Conservation (phyloP, 1,140 invertebrate genomes). For the Drosophila ananassae region DNA sequence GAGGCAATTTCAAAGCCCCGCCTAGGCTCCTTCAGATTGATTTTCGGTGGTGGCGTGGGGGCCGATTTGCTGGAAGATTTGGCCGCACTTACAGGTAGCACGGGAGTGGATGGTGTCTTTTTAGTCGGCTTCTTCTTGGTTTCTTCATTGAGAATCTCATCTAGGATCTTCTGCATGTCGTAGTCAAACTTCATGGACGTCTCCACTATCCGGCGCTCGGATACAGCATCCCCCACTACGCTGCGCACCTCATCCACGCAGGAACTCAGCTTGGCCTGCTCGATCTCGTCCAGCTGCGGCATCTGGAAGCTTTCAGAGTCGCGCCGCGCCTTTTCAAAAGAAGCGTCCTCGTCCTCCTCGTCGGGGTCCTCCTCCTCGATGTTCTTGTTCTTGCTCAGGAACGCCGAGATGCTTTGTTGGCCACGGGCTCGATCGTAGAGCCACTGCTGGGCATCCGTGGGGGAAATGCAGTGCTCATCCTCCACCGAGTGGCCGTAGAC, state of each 20-base stretch:
- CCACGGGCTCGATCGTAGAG: slow-evolving; percentile 91
- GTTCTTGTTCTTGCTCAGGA: slow-evolving; percentile 88
- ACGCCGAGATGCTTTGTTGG: slow-evolving; percentile 89
- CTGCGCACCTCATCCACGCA: slow-evolving; percentile 93
- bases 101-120: slow-evolving; percentile 12
- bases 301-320: slow-evolving; percentile 84
- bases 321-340: slow-evolving; percentile 60
- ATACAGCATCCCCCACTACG: slow-evolving; percentile 90
- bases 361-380: slow-evolving; percentile 90
- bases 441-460: slow-evolving; percentile 93
- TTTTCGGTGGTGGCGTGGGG: slow-evolving; percentile 57
- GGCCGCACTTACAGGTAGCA: neutral
- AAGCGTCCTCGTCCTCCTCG: slow-evolving; percentile 81
- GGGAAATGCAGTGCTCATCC: slow-evolving; percentile 89
- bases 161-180: slow-evolving; percentile 89
- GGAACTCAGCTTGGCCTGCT: slow-evolving; percentile 90
- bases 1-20: slow-evolving; percentile 85
- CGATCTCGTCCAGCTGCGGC: slow-evolving; percentile 87
- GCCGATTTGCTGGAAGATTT: slow-evolving; percentile 21
- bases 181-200: slow-evolving; percentile 89
- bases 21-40: slow-evolving; percentile 68
- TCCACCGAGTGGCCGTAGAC: slow-evolving; percentile 96
- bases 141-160: slow-evolving; percentile 88
- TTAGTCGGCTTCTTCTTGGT: slow-evolving; percentile 51
- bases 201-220: slow-evolving; percentile 88